phyloP scores from a whole-genome alignment of 2,113 vertebrate genomes.

The Chascanopsetta lugubris region DNA sequence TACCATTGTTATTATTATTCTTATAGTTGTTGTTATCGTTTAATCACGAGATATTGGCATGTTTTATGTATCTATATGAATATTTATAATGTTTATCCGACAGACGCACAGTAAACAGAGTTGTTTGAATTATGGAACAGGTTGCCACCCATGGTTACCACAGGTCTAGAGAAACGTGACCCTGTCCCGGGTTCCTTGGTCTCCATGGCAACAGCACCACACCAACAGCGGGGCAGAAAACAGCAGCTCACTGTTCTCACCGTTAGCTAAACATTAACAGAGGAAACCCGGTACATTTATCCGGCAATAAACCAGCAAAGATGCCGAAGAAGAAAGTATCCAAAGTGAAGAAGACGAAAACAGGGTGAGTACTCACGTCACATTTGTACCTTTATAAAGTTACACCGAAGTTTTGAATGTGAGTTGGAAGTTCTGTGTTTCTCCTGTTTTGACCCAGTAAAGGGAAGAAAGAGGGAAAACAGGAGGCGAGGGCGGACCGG shows the following conservation, averaged over 20 bases:
- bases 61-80: too few relatives aligned
- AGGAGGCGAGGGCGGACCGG: constrained; percentile 62
- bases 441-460: constrained; percentile 72
- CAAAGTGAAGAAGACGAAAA: constrained; percentile 76
- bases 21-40: too few relatives aligned
- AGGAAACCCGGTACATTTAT: not conserved
- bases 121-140: not conserved
- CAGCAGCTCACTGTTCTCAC: not conserved
- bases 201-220: constrained; percentile 39
- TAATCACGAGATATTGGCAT: too few relatives aligned
- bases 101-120: not conserved
- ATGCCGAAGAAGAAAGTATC: constrained; percentile 79
- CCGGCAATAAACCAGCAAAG: not conserved
- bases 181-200: constrained; percentile 8
- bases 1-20: too few relatives aligned
- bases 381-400: not conserved
- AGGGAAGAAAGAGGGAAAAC: constrained; percentile 72
- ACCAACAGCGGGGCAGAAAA: constrained; percentile 44
- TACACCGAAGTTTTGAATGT: not conserved
- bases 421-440: too few relatives aligned
- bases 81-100: not conserved
- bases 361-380: constrained; percentile 46
- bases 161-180: constrained; percentile 19
- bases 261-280: not conserved
- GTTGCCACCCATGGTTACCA: too few relatives aligned